Conservation (phyloP, 2,888 invertebrate species). For the Steinernema hermaphroditum region DNA sequence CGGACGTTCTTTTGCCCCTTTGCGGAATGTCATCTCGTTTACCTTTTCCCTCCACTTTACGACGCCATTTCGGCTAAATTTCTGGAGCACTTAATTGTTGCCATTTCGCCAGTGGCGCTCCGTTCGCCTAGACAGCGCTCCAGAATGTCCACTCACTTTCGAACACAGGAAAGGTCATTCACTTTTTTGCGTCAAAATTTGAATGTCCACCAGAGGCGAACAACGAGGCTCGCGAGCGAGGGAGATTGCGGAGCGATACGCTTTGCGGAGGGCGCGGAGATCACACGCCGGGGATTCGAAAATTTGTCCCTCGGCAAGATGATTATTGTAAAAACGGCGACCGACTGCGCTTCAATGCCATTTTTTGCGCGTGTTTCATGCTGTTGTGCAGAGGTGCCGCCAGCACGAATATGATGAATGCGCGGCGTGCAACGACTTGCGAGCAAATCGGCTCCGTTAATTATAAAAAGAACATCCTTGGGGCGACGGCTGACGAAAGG, state of each 20-base stretch:
- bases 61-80: conserved; percentile 15
- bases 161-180: background rate
- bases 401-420: conserved; percentile 5
- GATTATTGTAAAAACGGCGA: conserved; percentile 20
- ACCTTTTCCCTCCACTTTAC: background rate
- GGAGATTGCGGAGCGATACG: conserved; percentile 23
- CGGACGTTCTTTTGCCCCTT: conserved; percentile 17
- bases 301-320: background rate
- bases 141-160: conserved; percentile 18
- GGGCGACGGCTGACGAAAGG: background rate
- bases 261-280: background rate
- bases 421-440: background rate
- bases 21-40: conserved; percentile 26
- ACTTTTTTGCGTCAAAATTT: conserved; percentile 8
- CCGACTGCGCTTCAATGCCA: conserved; percentile 12
- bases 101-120: background rate
- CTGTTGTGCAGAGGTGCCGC: background rate
- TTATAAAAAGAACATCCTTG: conserved; percentile 19
- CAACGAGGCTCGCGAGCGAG: background rate
- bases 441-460: conserved; percentile 2
- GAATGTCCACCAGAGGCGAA: background rate
- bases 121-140: background rate
- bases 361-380: conserved; percentile 10
- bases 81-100: conserved; percentile 23
- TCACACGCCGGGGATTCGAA: background rate